Conservation (phyloP, 1,140 invertebrate genomes). For the Drosophila gunungcola region DNA sequence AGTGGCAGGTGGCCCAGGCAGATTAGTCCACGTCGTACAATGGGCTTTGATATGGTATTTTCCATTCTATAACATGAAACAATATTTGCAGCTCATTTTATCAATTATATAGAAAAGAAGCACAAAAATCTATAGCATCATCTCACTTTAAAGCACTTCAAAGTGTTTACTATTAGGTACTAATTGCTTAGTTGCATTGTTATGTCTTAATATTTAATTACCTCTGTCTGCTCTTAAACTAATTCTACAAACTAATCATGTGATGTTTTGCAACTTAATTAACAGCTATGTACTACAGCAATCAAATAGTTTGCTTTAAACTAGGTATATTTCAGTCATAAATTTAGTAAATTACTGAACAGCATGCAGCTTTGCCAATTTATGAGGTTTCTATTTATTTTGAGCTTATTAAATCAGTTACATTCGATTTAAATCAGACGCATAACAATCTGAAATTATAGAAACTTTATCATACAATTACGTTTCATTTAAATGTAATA, state of each 20-base stretch:
- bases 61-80: no score
- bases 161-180: no score
- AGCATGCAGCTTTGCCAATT: not conserved
- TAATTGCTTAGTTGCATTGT: no score
- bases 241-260: no score
- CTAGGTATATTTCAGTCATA: not conserved
- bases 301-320: no score
- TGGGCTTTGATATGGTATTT: not conserved
- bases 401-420: slow-evolving; percentile 2
- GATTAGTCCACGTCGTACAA: slow-evolving; percentile 19
- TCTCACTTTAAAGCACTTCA: no score
- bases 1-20: slow-evolving; percentile 11
- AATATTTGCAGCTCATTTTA: no score
- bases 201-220: no score
- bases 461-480: slow-evolving; percentile 2
- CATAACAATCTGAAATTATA: not conserved
- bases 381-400: not conserved
- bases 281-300: not conserved
- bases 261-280: not conserved
- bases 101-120: no score
- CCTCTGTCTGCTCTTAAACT: no score
- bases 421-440: slow-evolving; percentile 7
- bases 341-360: not conserved
- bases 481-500: slow-evolving; percentile 3
- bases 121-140: no score